Base-by-base conservation (phyloP, 2,113 vertebrate genomes). In the Myodes glareolus region DNA sequence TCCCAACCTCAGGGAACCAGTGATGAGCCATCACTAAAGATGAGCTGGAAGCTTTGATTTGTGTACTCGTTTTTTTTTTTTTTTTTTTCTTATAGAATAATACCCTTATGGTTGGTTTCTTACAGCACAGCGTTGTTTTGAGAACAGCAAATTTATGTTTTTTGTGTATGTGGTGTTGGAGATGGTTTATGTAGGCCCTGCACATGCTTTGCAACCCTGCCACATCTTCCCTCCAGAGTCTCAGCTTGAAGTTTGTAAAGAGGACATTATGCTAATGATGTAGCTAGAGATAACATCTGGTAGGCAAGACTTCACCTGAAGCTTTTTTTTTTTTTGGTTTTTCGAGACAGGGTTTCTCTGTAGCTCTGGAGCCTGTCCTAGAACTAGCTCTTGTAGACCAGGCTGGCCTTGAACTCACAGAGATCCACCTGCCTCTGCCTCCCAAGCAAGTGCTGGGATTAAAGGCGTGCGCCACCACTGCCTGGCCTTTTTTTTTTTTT, bases 221-320 rank as follows among this genome's bases (percentile, higher is more conserved):
- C 78, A 81, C 9, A 12, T 36, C 78, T 58, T 58, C 78, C 78
- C 52, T 81, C 21, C 36, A 39, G 80, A 7, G 36, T 82, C 36
- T 82, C 36, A 82, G 36, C 14, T 1, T 82, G 52, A 82, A 82
- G 52, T 58, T 90, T 50, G 14, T 4, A 1, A 6, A n/a, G 68
- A 96, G 39, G 17, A 87, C 27, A 65, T 68, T 93, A 55, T 95
- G 88, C 93, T 63, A 90, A 61, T 92, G 29, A 52, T 87, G n/a
- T n/a, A 84, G 45, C 52, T 31, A 87, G 73, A 65, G 33, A 36
- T 45, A n/a, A 47, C 3, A n/a, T 25, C 16, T 52, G 4, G 25
- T 90, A 6, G 63, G 67, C 36, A 87, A 19, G 31, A 7, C 0
- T n/a, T 77, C 13, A 7, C 23, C 42, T 89, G 23, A 94, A 94